phyloP scores from a whole-genome alignment of 2,797 vertebrate species.

The Eurystomus glaucurus region DNA sequence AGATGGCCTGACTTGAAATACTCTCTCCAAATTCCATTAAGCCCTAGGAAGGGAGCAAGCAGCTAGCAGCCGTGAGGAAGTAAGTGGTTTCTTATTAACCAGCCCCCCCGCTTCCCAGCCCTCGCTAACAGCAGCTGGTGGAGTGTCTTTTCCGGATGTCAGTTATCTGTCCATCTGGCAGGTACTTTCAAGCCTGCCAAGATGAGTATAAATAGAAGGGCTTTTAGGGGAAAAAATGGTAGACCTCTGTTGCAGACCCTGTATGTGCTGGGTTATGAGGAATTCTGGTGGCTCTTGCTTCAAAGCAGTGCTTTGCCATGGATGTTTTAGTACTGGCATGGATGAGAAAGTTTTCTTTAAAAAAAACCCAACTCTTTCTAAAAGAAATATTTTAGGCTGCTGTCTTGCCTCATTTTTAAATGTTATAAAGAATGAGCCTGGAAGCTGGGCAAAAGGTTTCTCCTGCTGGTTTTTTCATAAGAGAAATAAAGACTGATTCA shows the following conservation, averaged over 20 bases:
- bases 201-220: conserved; percentile 26
- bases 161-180: conserved; percentile 68
- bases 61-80: conserved; percentile 13
- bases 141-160: conserved; percentile 42
- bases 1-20: conserved; percentile 52
- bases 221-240: neutral
- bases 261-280: neutral
- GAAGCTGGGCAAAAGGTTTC: neutral
- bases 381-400: neutral
- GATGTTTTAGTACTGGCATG: neutral
- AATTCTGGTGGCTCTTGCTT: neutral
- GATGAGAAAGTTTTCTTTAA: neutral
- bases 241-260: neutral
- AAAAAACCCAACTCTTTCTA: neutral
- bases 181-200: conserved; percentile 47
- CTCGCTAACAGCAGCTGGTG: conserved; percentile 56
- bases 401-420: neutral
- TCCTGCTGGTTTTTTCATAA: neutral
- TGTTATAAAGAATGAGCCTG: neutral
- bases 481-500: neutral
- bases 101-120: conserved; percentile 6
- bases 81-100: conserved; percentile 63
- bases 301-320: neutral
- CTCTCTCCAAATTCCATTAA: conserved; percentile 60
- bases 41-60: neutral